Evolutionary conservation across 2,113 vertebrate genomes (phyloP).

Genomic region (Aspiorhynchus laticeps): DNA sequence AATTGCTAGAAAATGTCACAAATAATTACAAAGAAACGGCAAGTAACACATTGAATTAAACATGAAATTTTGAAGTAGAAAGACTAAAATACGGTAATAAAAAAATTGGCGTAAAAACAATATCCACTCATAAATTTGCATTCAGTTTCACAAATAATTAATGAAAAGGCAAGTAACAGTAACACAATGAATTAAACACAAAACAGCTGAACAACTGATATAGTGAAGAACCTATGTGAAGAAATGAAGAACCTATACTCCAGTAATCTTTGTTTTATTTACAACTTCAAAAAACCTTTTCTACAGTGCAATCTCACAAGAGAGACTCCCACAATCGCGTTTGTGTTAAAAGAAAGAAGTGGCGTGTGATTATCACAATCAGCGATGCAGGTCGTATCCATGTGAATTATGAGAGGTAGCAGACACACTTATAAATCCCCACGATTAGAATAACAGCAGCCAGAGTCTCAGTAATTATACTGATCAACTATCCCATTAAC

Average conservation of each 20-base stretch:
- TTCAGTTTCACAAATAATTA: too few relatives aligned
- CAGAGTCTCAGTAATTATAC: constrained; percentile 62
- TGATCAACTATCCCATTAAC: constrained; percentile 70
- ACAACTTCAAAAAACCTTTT: background rate
- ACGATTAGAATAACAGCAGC: constrained; percentile 55
- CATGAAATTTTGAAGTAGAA: too few relatives aligned
- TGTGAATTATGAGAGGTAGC: constrained; percentile 56
- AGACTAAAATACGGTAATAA: too few relatives aligned
- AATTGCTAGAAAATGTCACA: too few relatives aligned
- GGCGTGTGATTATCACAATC: constrained; percentile 59
- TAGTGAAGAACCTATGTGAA: too few relatives aligned
- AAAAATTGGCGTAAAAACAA: too few relatives aligned
- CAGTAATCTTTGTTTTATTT: background rate
- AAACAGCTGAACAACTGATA: too few relatives aligned
- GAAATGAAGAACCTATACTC: background rate
- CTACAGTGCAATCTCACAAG: background rate
- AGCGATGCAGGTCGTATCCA: constrained; percentile 57
- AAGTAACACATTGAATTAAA: too few relatives aligned
- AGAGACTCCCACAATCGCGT: background rate
- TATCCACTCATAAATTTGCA: too few relatives aligned
- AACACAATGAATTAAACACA: too few relatives aligned
- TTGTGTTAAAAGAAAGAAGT: background rate
- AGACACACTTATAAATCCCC: constrained; percentile 67
- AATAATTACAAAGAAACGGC: too few relatives aligned
- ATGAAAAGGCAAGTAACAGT: too few relatives aligned